Evolutionary conservation across 2,888 invertebrate species (phyloP), one percentile per base, ranked within the genome.

Genomic region (Ichneumon xanthorius): DNA sequence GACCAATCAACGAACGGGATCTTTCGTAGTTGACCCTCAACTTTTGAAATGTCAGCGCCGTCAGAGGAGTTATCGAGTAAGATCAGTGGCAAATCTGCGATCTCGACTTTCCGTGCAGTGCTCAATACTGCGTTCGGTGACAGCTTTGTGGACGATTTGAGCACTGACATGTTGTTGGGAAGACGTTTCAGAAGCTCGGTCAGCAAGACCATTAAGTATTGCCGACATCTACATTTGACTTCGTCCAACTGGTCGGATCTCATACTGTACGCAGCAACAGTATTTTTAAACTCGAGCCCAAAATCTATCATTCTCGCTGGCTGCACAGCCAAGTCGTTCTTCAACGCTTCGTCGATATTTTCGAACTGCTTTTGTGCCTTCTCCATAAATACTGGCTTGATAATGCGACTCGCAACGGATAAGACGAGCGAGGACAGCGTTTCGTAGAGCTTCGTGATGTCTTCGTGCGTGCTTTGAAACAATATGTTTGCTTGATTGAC

Each of bases 401-500:
- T 61, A 19, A 87, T 58, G 19, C 86, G 85, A 40, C 40, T 71
- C 61, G 85, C 85, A 0, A 87, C 70, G 0, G 84, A 83, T 48
- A 87, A 80, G 0, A 86, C 70, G n/a, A 88, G 68, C n/a, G 75
- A 75, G 4, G 81, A 83, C 9, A 88, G 67, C 53, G 85, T 84
- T 53, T 79, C 82, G 50, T 85, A 86, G 6, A 85, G 63, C 80
- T 88, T 88, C 0, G 84, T 86, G 0, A 86, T 67, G 45, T 87
- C 87, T 63, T 84, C 84, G 26, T 72, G 77, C 7, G 87, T 88
- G 19, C 84, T 75, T 80, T 86, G 86, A 58, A 88, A 88, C 50
- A 86, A 40, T 11, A 88, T 22, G 50, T 85, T 88, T 1, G 82
- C 71, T 22, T 50, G 68, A 53, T 79, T 88, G 1, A 85, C 80